phyloP scores from a whole-genome alignment of 2,888 invertebrate species.

The Limulus polyphemus region DNA sequence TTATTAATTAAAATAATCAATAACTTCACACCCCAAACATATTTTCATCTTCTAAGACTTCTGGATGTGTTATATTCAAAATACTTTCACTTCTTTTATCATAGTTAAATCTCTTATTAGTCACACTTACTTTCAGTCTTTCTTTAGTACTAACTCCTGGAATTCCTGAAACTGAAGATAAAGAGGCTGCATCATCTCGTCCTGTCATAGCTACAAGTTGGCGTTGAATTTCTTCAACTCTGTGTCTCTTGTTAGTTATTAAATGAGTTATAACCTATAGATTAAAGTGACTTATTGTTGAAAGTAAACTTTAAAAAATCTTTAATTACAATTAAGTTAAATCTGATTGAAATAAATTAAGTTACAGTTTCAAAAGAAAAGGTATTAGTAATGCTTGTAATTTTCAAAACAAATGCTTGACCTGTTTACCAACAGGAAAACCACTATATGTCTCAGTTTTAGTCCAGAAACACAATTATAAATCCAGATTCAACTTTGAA shows the following conservation, averaged over 20 bases:
- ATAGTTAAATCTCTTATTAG: not conserved
- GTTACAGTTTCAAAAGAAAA: too few relatives aligned
- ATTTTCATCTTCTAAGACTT: too few relatives aligned
- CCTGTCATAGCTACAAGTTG: slow-evolving; percentile 39
- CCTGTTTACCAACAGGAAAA: too few relatives aligned
- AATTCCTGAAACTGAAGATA: slow-evolving; percentile 16
- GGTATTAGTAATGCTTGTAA: too few relatives aligned
- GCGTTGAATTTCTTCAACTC: slow-evolving; percentile 40
- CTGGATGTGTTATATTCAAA: not conserved
- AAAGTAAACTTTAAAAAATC: not conserved
- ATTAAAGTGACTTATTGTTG: slow-evolving; percentile 44
- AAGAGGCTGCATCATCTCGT: slow-evolving; percentile 40
- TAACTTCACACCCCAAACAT: not conserved
- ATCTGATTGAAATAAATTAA: too few relatives aligned
- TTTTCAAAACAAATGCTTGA: too few relatives aligned
- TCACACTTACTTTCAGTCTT: slow-evolving; percentile 13
- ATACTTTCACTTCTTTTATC: not conserved
- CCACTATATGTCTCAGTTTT: too few relatives aligned
- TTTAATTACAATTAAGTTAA: not conserved
- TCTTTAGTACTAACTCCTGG: slow-evolving; percentile 18
- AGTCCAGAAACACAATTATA: too few relatives aligned
- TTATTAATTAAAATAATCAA: slow-evolving; percentile 1
- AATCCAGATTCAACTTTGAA: too few relatives aligned
- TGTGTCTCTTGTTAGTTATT: slow-evolving; percentile 41
- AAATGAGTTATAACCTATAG: slow-evolving; percentile 46